These are phyloP conservation scores for Pipa parva DNA, from an alignment of 2,113 vertebrate genomes.

Conservation along the genomic window DNA sequence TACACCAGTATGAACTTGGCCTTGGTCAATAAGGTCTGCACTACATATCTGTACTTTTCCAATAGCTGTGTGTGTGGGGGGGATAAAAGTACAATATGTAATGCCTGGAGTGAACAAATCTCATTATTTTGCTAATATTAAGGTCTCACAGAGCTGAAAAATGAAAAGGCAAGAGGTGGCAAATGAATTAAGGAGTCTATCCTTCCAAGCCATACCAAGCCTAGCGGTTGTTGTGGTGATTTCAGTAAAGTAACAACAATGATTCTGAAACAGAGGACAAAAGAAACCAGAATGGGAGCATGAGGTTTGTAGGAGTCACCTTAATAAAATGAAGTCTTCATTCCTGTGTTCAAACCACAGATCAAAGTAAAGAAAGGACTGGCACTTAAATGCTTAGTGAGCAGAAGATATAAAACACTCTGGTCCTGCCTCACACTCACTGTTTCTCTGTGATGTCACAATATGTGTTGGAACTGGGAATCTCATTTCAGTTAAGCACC, in stretches of 20 bases:
- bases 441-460: background rate
- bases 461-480: background rate
- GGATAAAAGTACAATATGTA: too few relatives aligned
- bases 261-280: background rate
- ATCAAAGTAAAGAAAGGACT: slow-evolving; percentile 19
- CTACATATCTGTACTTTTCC: too few relatives aligned
- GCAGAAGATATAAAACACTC: slow-evolving; percentile 1
- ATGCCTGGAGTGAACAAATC: too few relatives aligned
- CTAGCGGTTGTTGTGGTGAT: slow-evolving; percentile 8
- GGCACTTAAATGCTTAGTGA: slow-evolving; percentile 6
- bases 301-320: slow-evolving; percentile 27
- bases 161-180: background rate
- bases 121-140: too few relatives aligned
- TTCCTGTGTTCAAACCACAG: slow-evolving; percentile 30
- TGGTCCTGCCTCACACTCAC: slow-evolving; percentile 1
- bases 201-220: slow-evolving; percentile 1
- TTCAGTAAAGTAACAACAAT: slow-evolving; percentile 23
- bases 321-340: slow-evolving; percentile 12
- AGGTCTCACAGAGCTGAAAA: background rate
- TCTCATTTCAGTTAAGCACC: background rate
- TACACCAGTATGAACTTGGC: too few relatives aligned
- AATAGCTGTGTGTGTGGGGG: too few relatives aligned
- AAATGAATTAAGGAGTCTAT: slow-evolving; percentile 4
- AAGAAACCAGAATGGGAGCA: slow-evolving; percentile 1
- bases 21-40: too few relatives aligned